Evolutionary conservation across 1,140 invertebrate genomes (phyloP), one percentile per base, ranked within the genome.

Genomic region (Chelonus insularis): DNA sequence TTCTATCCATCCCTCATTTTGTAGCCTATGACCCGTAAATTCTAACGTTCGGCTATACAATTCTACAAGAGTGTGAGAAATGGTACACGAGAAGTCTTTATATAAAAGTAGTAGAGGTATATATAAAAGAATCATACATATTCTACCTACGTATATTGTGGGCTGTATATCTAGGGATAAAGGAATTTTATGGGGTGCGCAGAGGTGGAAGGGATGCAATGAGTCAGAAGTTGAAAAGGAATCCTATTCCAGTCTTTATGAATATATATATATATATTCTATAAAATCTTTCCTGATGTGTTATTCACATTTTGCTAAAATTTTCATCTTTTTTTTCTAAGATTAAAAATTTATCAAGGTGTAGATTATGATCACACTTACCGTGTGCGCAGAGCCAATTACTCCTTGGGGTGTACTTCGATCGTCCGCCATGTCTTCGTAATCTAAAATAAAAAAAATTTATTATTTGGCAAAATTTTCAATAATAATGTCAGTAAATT

Each of bases 381-480:
- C 64, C 57, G 60, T 48, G 50, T 63, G 62, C 50, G 45, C 21
- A 29, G 62, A 57, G 60, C 60, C 23, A 52, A 66, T 66, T 51
- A 63, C 52, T 60, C 60, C 64, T 29, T 66, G 64, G 57, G 64
- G 29, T 50, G 57, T 60, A 48, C 51, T 62, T 16, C 64, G 64
- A 36, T 66, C 64, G 37, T 66, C 64, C 29, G 64, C 57, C 64
- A 66, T 66, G 25, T 16, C 39, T 63, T 45, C 60, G 41, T 57
- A 63, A 66, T 62, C 64, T 66, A 60, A 1, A 50, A 62, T 9
- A 60, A 29, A 62, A 41, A 56, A 59, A 54, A 43, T 14, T 16
- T 18, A 12, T 37, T 18, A 37, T 47, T 23, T 25, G 11, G 23
- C 25, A 18, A 21, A n/a, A 11, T 37, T 39, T n/a, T n/a, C n/a